Conservation (phyloP, 2,888 invertebrate species). For the Megaustenia siamemsis region DNA sequence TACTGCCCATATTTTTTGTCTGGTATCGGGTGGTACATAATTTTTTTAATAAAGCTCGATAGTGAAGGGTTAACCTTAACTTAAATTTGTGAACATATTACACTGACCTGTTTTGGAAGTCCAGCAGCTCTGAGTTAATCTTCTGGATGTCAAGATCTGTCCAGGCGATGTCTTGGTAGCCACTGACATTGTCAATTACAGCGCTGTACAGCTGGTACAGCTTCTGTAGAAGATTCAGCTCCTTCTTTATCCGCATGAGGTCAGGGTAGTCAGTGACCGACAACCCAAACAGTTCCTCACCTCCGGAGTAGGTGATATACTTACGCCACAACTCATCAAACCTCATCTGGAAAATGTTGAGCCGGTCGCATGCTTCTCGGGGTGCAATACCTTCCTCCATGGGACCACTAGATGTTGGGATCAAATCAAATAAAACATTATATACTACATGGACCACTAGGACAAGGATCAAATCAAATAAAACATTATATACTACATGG, state of each 20-base stretch:
- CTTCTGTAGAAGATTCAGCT: slow-evolving; percentile 96
- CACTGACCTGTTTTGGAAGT: slow-evolving; percentile 92
- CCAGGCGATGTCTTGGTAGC: slow-evolving; percentile 98
- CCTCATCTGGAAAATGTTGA: slow-evolving; percentile 88
- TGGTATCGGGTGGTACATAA: no score
- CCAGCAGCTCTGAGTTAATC: slow-evolving; percentile 97
- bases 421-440: no score
- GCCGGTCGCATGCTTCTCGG: slow-evolving; percentile 94
- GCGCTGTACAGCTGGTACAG: slow-evolving; percentile 97
- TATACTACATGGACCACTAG: no score
- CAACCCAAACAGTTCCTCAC: slow-evolving; percentile 95
- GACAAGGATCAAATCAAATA: no score
- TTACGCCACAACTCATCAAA: slow-evolving; percentile 98
- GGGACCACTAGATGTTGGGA: slow-evolving; percentile 86
- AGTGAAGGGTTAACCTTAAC: no score
- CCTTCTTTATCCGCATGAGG: slow-evolving; percentile 93
- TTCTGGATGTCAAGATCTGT: slow-evolving; percentile 97
- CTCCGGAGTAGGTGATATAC: slow-evolving; percentile 94
- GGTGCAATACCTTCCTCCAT: slow-evolving; percentile 95
- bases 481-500: no score
- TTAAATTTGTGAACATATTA: no score
- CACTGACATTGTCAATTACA: slow-evolving; percentile 96
- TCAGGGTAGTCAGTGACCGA: slow-evolving; percentile 96
- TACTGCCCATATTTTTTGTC: no score
- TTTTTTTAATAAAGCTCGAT: no score